Percentiles rank a stretch among this genome's conserved stretches.
Evolutionary conservation across 2,888 invertebrate species (phyloP).

Genomic region (Lumbricus terrestris): DNA sequence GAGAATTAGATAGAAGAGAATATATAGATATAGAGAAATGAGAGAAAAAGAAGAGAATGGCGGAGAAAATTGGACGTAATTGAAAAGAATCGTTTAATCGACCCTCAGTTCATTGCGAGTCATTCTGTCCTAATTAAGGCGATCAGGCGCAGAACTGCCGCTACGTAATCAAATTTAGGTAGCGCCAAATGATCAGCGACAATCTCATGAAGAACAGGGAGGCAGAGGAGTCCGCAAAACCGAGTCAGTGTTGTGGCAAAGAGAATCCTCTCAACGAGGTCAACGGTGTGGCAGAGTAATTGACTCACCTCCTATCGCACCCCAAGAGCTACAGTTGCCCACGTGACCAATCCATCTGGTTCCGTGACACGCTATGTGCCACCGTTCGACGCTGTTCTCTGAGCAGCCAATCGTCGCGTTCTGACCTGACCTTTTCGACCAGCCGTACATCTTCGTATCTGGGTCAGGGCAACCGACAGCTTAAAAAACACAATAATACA

Average conservation of each 20-base stretch:
- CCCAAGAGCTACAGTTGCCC: slow-evolving; percentile 23
- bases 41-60: background rate
- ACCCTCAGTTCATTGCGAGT: background rate
- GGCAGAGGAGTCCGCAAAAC: background rate
- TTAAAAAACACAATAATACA: background rate
- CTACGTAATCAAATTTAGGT: background rate
- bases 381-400: slow-evolving; percentile 13
- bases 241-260: background rate
- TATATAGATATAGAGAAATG: no score
- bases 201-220: background rate
- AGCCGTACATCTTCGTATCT: slow-evolving; percentile 11
- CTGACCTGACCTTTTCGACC: slow-evolving; percentile 21
- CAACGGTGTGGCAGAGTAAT: background rate
- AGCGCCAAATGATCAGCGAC: background rate
- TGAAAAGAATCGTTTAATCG: background rate
- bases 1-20: background rate
- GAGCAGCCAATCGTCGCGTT: slow-evolving; percentile 22
- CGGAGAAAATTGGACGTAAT: background rate
- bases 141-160: background rate
- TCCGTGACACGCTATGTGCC: slow-evolving; percentile 22
- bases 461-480: slow-evolving; percentile 27
- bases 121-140: background rate
- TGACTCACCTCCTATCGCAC: background rate
- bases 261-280: background rate
- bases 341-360: slow-evolving; percentile 25